These are phyloP conservation scores for Chloroclysta siterata DNA, from an alignment of 2,888 invertebrate genomes.

Conservation along the genomic window DNA sequence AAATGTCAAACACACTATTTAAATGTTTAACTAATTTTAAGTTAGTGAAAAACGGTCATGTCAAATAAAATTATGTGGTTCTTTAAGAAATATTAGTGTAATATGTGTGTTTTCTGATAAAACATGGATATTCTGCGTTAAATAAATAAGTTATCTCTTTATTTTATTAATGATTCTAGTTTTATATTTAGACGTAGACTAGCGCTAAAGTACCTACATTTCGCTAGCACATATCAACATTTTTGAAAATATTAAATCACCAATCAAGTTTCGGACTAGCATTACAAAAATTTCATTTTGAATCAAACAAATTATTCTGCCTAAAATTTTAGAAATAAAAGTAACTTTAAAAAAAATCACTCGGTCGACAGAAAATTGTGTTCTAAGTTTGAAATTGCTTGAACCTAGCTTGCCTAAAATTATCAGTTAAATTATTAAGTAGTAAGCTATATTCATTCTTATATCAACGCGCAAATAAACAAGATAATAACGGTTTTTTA, in stretches of 20 bases:
- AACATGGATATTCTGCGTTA: background rate
- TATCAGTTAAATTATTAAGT: background rate
- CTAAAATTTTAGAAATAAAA: no score
- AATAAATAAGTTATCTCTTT: no score
- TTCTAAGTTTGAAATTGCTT: background rate
- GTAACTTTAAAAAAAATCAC: no score
- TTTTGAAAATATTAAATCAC: no score
- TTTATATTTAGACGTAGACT: no score
- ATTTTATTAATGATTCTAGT: no score
- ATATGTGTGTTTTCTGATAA: background rate
- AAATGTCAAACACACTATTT: conserved; percentile 52
- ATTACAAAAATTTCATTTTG: no score
- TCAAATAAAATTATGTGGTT: background rate
- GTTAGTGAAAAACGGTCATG: conserved; percentile 9
- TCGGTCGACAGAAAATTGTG: background rate
- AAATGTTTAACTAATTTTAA: conserved; percentile 46
- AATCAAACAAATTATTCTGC: no score
- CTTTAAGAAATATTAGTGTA: background rate
- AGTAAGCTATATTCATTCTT: background rate
- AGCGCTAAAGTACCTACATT: no score
- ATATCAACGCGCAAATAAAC: conserved; percentile 11
- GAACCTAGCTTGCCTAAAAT: background rate
- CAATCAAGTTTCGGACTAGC: no score
- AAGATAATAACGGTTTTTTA: conserved; percentile 11
- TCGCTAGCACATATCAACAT: no score